Evolutionary conservation across 2,797 vertebrate species (phyloP).

Genomic region (Geotrypetes seraphini): DNA sequence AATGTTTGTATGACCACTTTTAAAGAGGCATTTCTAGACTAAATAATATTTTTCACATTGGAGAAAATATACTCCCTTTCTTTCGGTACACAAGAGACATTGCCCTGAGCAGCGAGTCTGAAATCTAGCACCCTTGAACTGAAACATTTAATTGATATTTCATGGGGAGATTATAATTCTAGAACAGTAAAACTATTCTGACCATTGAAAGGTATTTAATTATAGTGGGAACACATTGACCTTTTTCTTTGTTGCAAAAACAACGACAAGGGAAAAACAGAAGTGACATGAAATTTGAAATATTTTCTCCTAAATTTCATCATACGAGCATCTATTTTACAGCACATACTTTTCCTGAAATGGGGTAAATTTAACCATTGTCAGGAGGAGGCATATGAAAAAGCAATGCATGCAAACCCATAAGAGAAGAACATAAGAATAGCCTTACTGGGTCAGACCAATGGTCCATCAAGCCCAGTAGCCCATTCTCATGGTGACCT

Average conservation of each 20-base stretch:
- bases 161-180: slow-evolving; percentile 13
- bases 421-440: too few species aligned
- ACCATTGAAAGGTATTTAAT: slow-evolving; percentile 11
- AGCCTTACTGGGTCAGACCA: too few species aligned
- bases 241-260: slow-evolving; percentile 1
- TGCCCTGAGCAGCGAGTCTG: slow-evolving; percentile 7
- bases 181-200: slow-evolving; percentile 17
- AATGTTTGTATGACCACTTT: background rate
- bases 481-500: too few species aligned
- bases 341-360: too few species aligned
- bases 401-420: too few species aligned
- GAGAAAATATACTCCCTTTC: slow-evolving; percentile 17
- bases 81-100: slow-evolving; percentile 2
- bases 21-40: slow-evolving; percentile 9
- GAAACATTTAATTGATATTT: slow-evolving; percentile 16
- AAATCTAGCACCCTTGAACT: background rate
- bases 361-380: too few species aligned
- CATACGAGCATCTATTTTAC: too few species aligned
- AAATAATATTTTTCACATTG: slow-evolving; percentile 6
- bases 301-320: too few species aligned
- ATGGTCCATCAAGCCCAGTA: too few species aligned
- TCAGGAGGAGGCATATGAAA: too few species aligned
- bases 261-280: background rate
- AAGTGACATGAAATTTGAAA: too few species aligned
- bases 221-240: slow-evolving; percentile 3